Evolutionary conservation across 1,140 invertebrate species (phyloP), one percentile per base, ranked within the genome.

Genomic region (Solenopsis fugax): DNA sequence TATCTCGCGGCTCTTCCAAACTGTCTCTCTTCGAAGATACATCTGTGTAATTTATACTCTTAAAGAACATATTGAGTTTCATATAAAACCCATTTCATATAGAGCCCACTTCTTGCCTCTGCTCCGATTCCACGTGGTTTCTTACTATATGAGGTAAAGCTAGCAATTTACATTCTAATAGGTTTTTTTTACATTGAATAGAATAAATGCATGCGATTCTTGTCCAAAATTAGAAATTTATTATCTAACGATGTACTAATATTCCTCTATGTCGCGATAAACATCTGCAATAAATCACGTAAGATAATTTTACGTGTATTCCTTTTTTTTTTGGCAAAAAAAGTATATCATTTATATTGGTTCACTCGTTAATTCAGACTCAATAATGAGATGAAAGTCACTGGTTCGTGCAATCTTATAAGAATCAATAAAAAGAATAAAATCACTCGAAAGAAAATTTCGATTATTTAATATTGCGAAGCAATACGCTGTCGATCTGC

Each of bases 41-140:
- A 60, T 73, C 65, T 56, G 37, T 54, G 52, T 58, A 72, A 72
- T 71, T 81, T 81, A 56, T 56, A 45, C 12, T 29, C 21, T 52
- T 41, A 24, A 56, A 41, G 2, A 24, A 72, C 65, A 80, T 65
- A 50, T 56, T 13, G 29, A 21, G 29, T 80, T 54, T 81, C 52
- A 80, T 67, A 18, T 18, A 54, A 86, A 77, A 80, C 60, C 24
- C 5, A 58, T 86, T 69, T 67, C 7, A n/a, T 37, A 80, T 60
- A 69, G 48, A 48, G 5, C 16, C 5, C 21, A 54, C 16, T 86
- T 81, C 24, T 85, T 78, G 45, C 34, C 29, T 18, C 12, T 5
- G 12, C 24, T 82, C 48, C 24, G 67, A 48, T 56, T 37, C 21
- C 50, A 56, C n/a, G 3, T 81, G 65, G 48, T 73, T 60, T 73